Conservation (phyloP, 2,888 invertebrate species). For the Nipponacmea schrenckii region DNA sequence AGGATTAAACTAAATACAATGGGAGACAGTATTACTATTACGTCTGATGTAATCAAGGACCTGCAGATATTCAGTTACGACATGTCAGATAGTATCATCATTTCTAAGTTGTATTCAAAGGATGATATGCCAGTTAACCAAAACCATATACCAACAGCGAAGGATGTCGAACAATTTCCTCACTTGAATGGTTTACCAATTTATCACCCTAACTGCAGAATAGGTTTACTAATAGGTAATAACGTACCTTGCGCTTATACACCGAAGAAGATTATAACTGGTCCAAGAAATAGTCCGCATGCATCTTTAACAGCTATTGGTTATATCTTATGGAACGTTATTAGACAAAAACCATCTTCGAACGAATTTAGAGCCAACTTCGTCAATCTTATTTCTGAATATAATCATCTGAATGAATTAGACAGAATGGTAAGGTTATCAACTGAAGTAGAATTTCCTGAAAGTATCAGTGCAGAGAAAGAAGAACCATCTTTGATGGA, state of each 20-base stretch:
- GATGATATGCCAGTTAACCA: neutral
- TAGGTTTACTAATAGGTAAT: conserved; percentile 10
- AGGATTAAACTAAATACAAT: conserved; percentile 5
- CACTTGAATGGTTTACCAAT: conserved; percentile 6
- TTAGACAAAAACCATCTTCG: neutral
- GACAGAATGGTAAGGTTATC: neutral
- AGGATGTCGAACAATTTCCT: conserved; percentile 9
- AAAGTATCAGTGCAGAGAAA: neutral
- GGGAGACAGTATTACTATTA: neutral
- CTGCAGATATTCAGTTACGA: neutral
- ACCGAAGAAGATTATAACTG: neutral
- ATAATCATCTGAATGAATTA: conserved; percentile 70
- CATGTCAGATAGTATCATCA: neutral
- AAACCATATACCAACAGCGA: neutral
- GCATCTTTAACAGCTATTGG: conserved; percentile 22
- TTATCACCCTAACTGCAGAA: neutral
- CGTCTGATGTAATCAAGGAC: neutral
- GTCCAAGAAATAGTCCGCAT: conserved; percentile 17
- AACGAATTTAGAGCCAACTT: conserved; percentile 1
- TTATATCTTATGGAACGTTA: conserved; percentile 23
- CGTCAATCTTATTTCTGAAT: conserved; percentile 75
- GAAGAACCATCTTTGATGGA: neutral
- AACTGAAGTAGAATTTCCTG: neutral
- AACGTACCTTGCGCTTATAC: conserved; percentile 2
- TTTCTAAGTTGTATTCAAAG: neutral